Evolutionary conservation across 2,113 vertebrate genomes (phyloP).

Genomic region (Jacana jacana): DNA sequence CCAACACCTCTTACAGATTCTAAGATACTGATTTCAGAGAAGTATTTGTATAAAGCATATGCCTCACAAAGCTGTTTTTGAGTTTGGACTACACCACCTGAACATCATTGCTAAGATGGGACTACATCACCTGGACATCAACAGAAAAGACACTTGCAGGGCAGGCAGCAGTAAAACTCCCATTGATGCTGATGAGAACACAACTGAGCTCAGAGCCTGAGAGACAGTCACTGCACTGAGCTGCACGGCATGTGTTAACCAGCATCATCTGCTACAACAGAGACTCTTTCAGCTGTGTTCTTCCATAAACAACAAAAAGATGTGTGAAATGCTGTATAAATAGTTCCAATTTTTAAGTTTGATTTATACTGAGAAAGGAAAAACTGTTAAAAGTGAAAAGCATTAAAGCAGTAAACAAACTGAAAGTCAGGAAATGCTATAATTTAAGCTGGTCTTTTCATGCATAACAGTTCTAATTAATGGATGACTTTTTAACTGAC

Average conservation of each 20-base stretch:
- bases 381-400: not conserved
- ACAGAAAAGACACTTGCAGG: not conserved
- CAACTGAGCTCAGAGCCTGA: constrained; percentile 1
- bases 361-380: not conserved
- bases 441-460: not conserved
- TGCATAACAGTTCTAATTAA: not conserved
- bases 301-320: constrained; percentile 1
- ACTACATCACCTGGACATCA: not conserved
- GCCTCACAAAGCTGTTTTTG: not conserved
- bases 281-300: constrained; percentile 11
- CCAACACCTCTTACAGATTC: not conserved
- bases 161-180: not conserved
- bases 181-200: not conserved
- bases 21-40: not conserved
- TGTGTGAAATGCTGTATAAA: not conserved
- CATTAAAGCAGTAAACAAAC: not conserved
- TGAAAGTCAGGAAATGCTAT: not conserved
- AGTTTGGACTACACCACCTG: not conserved
- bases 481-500: not conserved
- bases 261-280: not conserved
- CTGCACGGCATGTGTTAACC: not conserved
- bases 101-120: not conserved
- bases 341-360: not conserved
- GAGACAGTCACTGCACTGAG: not conserved
- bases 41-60: not conserved